Evolutionary conservation across 35 echinoderm and acorn worm species (phyloP).

Genomic region (Holothuria glaberrima): DNA sequence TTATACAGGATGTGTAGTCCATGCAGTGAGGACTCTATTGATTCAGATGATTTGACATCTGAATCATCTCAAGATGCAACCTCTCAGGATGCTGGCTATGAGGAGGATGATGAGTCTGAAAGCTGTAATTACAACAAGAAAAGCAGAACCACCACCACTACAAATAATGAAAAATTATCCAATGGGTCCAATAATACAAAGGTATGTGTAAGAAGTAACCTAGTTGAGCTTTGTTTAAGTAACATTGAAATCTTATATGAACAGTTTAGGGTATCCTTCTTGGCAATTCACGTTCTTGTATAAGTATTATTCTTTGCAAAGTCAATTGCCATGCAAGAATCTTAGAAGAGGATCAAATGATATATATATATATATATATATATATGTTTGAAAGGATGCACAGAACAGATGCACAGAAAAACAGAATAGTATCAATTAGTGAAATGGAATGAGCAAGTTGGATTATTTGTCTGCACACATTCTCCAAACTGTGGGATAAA

Average conservation of each 20-base stretch:
- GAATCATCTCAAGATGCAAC: slow-evolving; percentile 81
- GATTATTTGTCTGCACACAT: no score
- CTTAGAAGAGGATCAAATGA: no score
- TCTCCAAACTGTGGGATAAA: no score
- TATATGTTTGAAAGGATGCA: no score
- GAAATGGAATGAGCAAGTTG: no score
- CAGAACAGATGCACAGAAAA: no score
- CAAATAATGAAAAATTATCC: slow-evolving; percentile 35
- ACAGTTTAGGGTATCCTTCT: not conserved
- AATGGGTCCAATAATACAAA: slow-evolving; percentile 51
- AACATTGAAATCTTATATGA: not conserved
- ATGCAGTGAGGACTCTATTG: slow-evolving; percentile 87
- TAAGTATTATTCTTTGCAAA: no score
- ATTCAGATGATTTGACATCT: slow-evolving; percentile 90
- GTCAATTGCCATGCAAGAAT: not conserved
- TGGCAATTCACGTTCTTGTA: no score
- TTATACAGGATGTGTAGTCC: slow-evolving; percentile 74
- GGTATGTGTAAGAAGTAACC: not conserved
- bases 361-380: no score
- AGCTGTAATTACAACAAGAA: slow-evolving; percentile 41
- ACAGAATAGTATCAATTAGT: no score
- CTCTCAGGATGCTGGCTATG: slow-evolving; percentile 76
- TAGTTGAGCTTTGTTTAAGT: not conserved
- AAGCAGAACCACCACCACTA: slow-evolving; percentile 11
- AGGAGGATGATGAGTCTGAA: slow-evolving; percentile 66